Evolutionary conservation across 2,113 vertebrate species (phyloP).

Genomic region (Trogon surrucura): DNA sequence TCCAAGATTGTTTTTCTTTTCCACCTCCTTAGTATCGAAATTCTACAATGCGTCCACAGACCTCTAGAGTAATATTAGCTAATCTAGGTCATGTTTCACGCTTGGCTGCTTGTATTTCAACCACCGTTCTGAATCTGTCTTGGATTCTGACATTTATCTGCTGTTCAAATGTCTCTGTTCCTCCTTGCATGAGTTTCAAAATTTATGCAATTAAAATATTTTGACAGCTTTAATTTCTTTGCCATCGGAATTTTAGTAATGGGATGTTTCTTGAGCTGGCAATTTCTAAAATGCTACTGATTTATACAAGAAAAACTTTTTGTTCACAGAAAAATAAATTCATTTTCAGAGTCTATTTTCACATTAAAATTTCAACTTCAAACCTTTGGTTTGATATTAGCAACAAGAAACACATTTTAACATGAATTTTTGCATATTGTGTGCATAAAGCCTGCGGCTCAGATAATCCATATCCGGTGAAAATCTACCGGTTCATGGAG

Average conservation of each 20-base stretch:
- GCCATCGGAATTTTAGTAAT: not conserved
- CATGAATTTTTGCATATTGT: not conserved
- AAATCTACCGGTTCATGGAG: not conserved
- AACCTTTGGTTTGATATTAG: not conserved
- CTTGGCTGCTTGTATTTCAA: not conserved
- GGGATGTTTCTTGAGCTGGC: not conserved
- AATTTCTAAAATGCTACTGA: not conserved
- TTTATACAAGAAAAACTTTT: not conserved
- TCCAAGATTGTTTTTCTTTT: not conserved
- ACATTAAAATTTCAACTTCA: not conserved
- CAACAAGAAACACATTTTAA: not conserved
- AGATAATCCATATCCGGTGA: not conserved
- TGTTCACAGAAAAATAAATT: not conserved
- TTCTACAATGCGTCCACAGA: not conserved
- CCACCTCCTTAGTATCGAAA: not conserved
- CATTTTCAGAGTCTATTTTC: not conserved
- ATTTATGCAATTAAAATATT: not conserved
- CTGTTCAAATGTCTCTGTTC: not conserved
- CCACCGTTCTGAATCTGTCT: not conserved
- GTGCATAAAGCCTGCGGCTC: not conserved
- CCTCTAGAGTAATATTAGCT: not conserved
- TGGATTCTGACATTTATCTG: not conserved
- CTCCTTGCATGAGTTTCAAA: not conserved
- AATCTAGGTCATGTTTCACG: not conserved
- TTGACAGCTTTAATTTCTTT: not conserved